Percentiles rank a stretch among this genome's conserved stretches.
phyloP scores from a whole-genome alignment of 2,888 invertebrate species.

The Timandra comae region DNA sequence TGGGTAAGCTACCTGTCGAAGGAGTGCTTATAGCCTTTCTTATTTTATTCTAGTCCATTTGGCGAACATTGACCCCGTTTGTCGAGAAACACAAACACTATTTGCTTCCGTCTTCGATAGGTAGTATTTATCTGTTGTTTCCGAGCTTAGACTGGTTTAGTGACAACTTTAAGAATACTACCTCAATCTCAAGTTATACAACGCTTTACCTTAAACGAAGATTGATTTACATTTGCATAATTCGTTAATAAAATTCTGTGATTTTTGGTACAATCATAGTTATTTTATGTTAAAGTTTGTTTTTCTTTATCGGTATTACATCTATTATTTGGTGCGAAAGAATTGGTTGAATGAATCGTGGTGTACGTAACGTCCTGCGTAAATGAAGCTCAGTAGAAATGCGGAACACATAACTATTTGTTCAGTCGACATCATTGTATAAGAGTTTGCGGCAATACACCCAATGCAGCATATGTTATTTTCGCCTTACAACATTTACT shows the following conservation, averaged over 20 bases:
- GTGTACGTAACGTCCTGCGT: constrained; percentile 59
- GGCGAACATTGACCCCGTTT: constrained; percentile 56
- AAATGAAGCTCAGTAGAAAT: constrained; percentile 73
- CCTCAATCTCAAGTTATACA: no score
- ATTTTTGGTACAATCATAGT: background rate
- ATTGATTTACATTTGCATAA: no score
- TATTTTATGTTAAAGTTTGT: no score
- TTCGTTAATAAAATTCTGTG: background rate
- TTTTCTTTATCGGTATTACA: constrained; percentile 20
- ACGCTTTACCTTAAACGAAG: no score
- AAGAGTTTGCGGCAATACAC: constrained; percentile 68
- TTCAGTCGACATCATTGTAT: constrained; percentile 74
- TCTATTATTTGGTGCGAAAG: constrained; percentile 32
- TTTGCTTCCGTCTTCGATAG: constrained; percentile 6
- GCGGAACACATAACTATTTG: constrained; percentile 75
- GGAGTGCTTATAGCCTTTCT: constrained; percentile 62
- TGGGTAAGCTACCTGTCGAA: constrained; percentile 64
- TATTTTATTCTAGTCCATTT: constrained; percentile 63
- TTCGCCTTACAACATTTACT: constrained; percentile 71
- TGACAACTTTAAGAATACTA: background rate
- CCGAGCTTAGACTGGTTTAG: no score
- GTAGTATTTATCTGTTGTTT: background rate
- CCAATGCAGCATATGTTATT: constrained; percentile 68
- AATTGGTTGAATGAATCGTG: constrained; percentile 39
- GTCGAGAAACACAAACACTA: constrained; percentile 26